Evolutionary conservation across 2,797 vertebrate genomes (phyloP).

Genomic region (Scyliorhinus canicula): DNA sequence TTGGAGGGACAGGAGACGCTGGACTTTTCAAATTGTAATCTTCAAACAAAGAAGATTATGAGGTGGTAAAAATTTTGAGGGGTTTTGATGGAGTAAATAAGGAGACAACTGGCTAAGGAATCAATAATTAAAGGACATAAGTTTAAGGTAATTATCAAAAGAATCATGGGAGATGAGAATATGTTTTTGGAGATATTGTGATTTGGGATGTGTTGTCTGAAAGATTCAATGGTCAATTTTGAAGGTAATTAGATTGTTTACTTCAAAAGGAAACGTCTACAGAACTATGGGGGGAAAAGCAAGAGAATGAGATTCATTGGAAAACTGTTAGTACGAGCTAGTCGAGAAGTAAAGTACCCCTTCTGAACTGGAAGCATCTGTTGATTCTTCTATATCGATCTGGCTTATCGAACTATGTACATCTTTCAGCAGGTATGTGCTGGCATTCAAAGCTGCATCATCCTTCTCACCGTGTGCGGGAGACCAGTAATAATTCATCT

Average conservation of each 20-base stretch:
- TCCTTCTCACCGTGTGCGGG: conserved; percentile 46
- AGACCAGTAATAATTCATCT: conserved; percentile 62
- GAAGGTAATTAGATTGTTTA: too few species aligned
- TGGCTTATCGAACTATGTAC: neutral
- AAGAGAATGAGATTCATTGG: too few species aligned
- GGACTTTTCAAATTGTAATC: too few species aligned
- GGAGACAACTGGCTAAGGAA: too few species aligned
- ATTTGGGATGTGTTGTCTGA: neutral
- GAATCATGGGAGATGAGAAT: neutral
- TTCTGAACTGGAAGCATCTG: neutral
- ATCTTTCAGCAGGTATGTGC: neutral
- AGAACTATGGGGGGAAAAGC: too few species aligned
- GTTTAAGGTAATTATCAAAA: neutral
- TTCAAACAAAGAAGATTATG: neutral
- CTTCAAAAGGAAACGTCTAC: too few species aligned
- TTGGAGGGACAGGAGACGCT: neutral
- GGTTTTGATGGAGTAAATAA: neutral
- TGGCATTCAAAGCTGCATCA: conserved; percentile 12
- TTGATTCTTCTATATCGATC: neutral
- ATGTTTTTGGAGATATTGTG: neutral
- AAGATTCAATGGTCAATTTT: too few species aligned
- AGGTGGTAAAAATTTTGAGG: neutral
- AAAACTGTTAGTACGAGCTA: neutral
- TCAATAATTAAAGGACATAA: neutral
- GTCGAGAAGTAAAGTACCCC: too few species aligned